Evolutionary conservation across 2,113 vertebrate genomes (phyloP), one percentile per base, ranked within the genome.

Genomic region (Gymnarchus niloticus): DNA sequence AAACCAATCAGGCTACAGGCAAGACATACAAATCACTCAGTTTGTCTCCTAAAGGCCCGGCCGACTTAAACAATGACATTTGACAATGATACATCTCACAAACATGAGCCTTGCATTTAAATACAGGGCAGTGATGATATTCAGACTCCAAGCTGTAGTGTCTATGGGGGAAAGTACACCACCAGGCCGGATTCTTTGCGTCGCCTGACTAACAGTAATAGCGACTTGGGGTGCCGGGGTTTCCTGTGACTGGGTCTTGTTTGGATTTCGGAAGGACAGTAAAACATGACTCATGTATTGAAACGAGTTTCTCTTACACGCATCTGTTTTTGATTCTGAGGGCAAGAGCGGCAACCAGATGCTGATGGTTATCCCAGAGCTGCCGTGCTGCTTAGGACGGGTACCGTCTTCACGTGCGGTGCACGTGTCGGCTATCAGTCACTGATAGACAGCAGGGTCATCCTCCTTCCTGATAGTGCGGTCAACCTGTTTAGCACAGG

Each of bases 291-390:
- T 92, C 91, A 90, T 86, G 91, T 90, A 92, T 85, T 90, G 90
- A 92, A 90, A 89, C 3, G 89, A 91, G 89, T 85, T 90, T 90
- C 87, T 91, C 92, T 91, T 87, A 88, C 90, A 91, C 90, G 90
- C 93, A 93, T 93, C 91, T 93, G 93, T 25, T 88, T 93, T 92
- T 90, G 87, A 86, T 90, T 93, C 92, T 93, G 88, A 85, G 54
- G 91, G 90, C 89, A 90, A 89, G 86, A 86, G 87, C 88, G 85
- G 48, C 1, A 87, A 84, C 87, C 87, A 89, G 88, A 87, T 89
- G 78, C 81, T 87, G 88, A 69, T 46, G 87, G 89, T 92, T 91
- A 92, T 91, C 91, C 90, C 91, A 87, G 91, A 90, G 89, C 85
- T 78, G 76, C 77, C 89, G 83, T 44, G 46, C 1, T 87, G 87